Evolutionary conservation across 2,888 invertebrate genomes (phyloP), one percentile per base, ranked within the genome.

Genomic region (Steromphala cineraria): DNA sequence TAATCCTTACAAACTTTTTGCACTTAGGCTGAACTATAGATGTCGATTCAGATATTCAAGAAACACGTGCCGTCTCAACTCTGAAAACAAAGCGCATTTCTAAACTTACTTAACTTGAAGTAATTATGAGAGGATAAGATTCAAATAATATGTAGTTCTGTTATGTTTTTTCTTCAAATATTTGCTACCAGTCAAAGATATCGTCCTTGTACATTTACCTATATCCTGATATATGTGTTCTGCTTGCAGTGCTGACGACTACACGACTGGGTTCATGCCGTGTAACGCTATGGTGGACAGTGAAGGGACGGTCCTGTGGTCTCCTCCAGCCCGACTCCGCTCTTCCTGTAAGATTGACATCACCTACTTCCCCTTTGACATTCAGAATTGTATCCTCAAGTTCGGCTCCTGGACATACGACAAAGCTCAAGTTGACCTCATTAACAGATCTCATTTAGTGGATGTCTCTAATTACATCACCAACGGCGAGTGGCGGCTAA

Each of bases 251-350:
- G 95, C 95, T 31, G 95, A 95, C 87, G 95, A 95, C 89, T 95
- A 94, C 88, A 94, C 94, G 0, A 92, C 93, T 0, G 94, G 94
- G 2, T 95, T 94, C 89, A 94, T 95, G 94, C 93, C 94, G 24
- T 94, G 94, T 53, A 92, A 95, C 75, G 95, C 95, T 2, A 94
- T 95, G 94, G 93, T 95, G 4, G 90, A 92, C 24, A 89, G 89
- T 82, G 92, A 94, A 82, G 95, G 95, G 10, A 93, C 93, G n/a
- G 94, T 95, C 2, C 94, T 94, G 89, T 95, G 95, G 95, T 94
- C 94, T 0, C 95, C 95, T 0, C 95, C 95, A 13, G 94, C 94
- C 46, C 94, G 94, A 81, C 92, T 95, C 31, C 92, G 94, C 40
- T 94, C 94, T 83, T 94, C 94, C 10, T 95, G 95, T 86, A 94